Evolutionary conservation across 2,797 vertebrate genomes (phyloP).

Genomic region (Potorous gilbertii): DNA sequence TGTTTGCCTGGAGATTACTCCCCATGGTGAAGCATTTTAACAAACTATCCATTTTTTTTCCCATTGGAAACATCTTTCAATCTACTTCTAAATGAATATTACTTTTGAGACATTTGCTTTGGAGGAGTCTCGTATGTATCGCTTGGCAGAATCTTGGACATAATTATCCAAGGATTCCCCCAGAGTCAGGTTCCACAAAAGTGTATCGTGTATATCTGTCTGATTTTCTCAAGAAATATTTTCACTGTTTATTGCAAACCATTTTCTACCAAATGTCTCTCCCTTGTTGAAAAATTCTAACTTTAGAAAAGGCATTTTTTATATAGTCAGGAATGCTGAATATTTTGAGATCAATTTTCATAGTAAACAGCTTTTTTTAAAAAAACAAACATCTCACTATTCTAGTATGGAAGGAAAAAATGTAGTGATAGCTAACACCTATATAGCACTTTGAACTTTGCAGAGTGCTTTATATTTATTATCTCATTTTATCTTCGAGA

Average conservation of each 20-base stretch:
- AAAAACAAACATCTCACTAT: not conserved
- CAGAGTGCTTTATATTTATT: not conserved
- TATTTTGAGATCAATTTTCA: not conserved
- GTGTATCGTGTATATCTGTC: slow-evolving; percentile 19
- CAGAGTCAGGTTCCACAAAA: slow-evolving; percentile 18
- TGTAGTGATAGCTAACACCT: not conserved
- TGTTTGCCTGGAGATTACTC: not conserved
- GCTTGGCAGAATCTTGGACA: not conserved
- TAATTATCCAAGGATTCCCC: not conserved
- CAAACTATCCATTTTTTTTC: not conserved
- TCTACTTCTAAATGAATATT: slow-evolving; percentile 47
- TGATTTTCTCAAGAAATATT: slow-evolving; percentile 51
- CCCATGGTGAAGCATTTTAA: not conserved
- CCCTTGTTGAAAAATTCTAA: slow-evolving; percentile 40
- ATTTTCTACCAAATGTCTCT: slow-evolving; percentile 30
- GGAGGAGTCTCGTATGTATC: not conserved
- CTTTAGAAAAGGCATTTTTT: slow-evolving; percentile 49
- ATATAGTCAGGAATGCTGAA: not conserved
- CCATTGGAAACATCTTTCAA: slow-evolving; percentile 54
- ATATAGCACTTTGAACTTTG: not conserved
- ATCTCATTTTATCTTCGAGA: not conserved
- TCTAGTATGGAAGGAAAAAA: not conserved
- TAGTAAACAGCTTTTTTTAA: not conserved
- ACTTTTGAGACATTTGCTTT: slow-evolving; percentile 4
- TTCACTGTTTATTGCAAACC: not conserved